Evolutionary conservation across 2,888 invertebrate species (phyloP), one percentile per base, ranked within the genome.

Genomic region (Xanthorhoe designata): DNA sequence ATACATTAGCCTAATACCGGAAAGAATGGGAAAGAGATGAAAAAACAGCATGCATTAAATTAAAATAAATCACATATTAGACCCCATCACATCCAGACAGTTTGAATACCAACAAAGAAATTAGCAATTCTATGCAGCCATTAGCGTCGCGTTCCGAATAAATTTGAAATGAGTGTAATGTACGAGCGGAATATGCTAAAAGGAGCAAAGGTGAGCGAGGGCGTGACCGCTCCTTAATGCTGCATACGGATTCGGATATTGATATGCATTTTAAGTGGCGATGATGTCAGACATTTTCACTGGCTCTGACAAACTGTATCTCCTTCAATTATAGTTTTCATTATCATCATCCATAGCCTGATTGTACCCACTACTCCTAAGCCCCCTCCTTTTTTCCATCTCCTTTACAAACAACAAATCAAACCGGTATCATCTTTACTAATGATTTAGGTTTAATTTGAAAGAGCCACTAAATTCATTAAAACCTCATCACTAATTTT

Each of bases 141-240:
- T 67, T 67, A 67, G 32, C 57, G 64, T 61, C 63, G 24, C 55
- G 45, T 61, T 60, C 49, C 15, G 64, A 57, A 64, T 67, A 59
- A 55, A 60, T 56, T 52, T 49, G 35, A 29, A 51, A 32, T 51
- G 50, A 60, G 61, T 45, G 13, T 66, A 67, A 72, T 66, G 54
- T 60, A 70, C 65, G 63, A 54, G 55, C 55, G 58, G 66, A 68
- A 69, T 70, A 72, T 74, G 71, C 58, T 69, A 72, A 71, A 64
- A 69, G 61, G 69, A 60, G 64, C 62, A 66, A 68, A 72, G 71
- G 70, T 71, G 64, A 56, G 45, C 53, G 61, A 54, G 63, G 64
- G 64, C 62, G 54, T 50, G 62, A 64, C 67, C 61, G 52, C 45
- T 61, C 62, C 59, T 55, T 63, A 54, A 53, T 45, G 42, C 56